These are phyloP conservation scores for Pseudococcus jackbeardsleyi DNA, from an alignment of 2,888 invertebrate species.

Conservation along the genomic window DNA sequence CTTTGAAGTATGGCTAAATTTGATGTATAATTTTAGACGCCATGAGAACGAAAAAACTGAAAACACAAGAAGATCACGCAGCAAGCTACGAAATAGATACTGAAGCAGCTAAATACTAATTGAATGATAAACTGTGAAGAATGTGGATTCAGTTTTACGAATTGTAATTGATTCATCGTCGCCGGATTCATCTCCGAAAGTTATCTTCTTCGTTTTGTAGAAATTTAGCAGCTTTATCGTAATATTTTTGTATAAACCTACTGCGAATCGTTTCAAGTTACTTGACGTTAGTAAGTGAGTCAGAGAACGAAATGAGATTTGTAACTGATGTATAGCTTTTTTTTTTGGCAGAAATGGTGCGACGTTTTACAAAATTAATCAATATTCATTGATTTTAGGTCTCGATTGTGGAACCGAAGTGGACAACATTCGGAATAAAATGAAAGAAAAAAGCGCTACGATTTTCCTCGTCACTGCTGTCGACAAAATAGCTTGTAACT, in stretches of 20 bases:
- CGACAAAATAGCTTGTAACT: constrained; percentile 88
- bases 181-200: neutral
- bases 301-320: too few relatives aligned
- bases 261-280: neutral
- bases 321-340: too few relatives aligned
- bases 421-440: constrained; percentile 75
- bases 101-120: neutral
- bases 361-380: neutral
- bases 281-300: too few relatives aligned
- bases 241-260: neutral
- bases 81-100: neutral
- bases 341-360: too few relatives aligned
- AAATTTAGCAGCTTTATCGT: neutral
- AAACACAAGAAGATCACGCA: neutral
- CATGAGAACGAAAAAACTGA: neutral
- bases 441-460: constrained; percentile 78
- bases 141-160: neutral
- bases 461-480: constrained; percentile 81
- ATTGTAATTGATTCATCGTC: neutral
- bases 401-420: constrained; percentile 78
- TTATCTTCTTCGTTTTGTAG: neutral
- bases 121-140: constrained; percentile 7
- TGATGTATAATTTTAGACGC: neutral
- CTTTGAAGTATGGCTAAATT: neutral
- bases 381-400: constrained; percentile 72